Base-by-base conservation (phyloP, 1,140 invertebrate species). In the Drosophila sp. region DNA sequence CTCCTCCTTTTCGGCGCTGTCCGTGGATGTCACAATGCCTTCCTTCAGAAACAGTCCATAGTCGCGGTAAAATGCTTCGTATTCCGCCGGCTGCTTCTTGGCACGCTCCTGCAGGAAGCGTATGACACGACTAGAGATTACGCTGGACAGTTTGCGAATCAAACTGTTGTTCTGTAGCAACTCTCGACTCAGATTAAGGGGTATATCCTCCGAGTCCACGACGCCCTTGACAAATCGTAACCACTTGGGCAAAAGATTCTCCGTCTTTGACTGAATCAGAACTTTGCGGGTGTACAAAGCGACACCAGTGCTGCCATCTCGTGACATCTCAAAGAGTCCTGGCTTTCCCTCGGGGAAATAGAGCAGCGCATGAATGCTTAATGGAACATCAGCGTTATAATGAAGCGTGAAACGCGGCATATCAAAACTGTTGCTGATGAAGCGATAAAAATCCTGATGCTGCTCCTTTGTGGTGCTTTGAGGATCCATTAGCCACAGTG, bases 131-230 rank as follows among this genome's bases (percentile, higher is more conserved):
- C 95, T 96, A 0, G 97, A 97, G 9, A 99, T 92, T 29, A 99
- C 97, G 59, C 94, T 95, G 21, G 96, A 94, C 5, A 99, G 92
- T 93, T 97, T 98, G 29, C 96, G 72, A 64, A 99, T 98, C 1
- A 99, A 93, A 21, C 95, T 94, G 91, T 97, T 98, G 86, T 99
- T 98, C 93, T 99, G 98, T 11, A 99, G 93, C 40, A 99, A 93
- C 92, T 99, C 98, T 90, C 98, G 93, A 87, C 97, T 99, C 41
- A 99, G 93, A 94, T 99, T 99, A 14, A 99, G 93, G 7, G 98
- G 98, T 93, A 99, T 99, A 90, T 99, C 98, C 94, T 99, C 98
- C 5, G 97, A 98, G 93, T 99, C 98, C 7, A 99, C 97, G 21
- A 99, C 98, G 91, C 98, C 96, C 97, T 96, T 98, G 1, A 99